phyloP scores from a whole-genome alignment of 2,797 vertebrate species.

The Clarias fuscus region DNA sequence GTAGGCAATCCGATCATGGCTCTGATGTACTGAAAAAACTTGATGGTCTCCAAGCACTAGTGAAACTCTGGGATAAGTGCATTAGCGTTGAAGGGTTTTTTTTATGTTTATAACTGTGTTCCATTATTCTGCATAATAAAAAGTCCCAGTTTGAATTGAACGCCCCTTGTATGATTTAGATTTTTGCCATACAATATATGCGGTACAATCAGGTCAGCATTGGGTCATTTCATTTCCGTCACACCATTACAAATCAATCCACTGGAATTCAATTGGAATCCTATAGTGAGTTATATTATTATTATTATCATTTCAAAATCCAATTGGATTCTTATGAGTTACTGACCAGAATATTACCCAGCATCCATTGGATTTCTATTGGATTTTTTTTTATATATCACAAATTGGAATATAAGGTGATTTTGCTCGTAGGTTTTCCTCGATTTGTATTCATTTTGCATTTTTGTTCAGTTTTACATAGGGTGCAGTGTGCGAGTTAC shows the following conservation, averaged over 20 bases:
- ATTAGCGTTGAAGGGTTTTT: too few relatives aligned
- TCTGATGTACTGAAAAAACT: too few relatives aligned
- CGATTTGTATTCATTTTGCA: not conserved
- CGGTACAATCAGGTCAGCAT: not conserved
- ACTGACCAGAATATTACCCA: not conserved
- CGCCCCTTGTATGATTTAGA: not conserved
- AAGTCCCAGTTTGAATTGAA: too few relatives aligned
- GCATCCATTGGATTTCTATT: not conserved
- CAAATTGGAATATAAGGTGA: not conserved
- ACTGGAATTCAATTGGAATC: not conserved
- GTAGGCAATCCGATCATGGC: too few relatives aligned
- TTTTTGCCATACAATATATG: not conserved
- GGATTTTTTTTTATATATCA: not conserved
- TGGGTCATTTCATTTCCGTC: not conserved
- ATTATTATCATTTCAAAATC: not conserved
- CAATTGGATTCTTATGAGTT: not conserved
- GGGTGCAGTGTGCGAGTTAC: not conserved
- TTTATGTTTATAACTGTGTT: too few relatives aligned
- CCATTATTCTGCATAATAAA: too few relatives aligned
- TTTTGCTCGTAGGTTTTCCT: not conserved
- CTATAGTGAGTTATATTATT: not conserved
- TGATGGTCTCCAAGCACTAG: too few relatives aligned
- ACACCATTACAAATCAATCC: not conserved
- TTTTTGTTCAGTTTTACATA: not conserved
- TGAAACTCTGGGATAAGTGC: too few relatives aligned